Evolutionary conservation across 2,113 vertebrate species (phyloP).

Genomic region (Sapajus apella): DNA sequence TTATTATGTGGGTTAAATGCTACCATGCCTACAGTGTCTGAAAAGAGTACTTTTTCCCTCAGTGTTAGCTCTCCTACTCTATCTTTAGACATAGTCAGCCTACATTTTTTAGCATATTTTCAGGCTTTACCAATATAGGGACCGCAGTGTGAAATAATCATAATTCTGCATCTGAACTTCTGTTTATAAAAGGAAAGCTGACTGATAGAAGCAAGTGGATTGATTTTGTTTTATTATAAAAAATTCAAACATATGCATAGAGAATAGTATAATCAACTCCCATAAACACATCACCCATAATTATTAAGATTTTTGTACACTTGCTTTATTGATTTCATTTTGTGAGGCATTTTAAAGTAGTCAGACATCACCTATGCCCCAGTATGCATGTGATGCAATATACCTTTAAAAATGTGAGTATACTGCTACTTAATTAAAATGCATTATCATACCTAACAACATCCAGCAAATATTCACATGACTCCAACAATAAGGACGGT

Average conservation of each 20-base stretch:
- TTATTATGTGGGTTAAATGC: background rate
- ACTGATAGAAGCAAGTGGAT: background rate
- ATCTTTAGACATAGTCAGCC: background rate
- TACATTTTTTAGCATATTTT: background rate
- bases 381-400: background rate
- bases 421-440: background rate
- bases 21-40: background rate
- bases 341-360: background rate
- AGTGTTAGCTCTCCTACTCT: background rate
- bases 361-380: background rate
- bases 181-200: background rate
- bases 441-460: background rate
- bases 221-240: slow-evolving; percentile 23
- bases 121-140: background rate
- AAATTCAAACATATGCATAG: background rate
- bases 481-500: background rate
- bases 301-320: background rate
- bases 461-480: background rate
- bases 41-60: background rate
- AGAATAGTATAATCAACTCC: background rate
- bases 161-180: background rate
- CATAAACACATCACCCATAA: background rate
- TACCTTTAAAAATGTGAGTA: background rate
- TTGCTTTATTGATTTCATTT: background rate
- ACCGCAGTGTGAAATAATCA: background rate